phyloP scores from a whole-genome alignment of 1,140 invertebrate species.

The Aricia agestis region DNA sequence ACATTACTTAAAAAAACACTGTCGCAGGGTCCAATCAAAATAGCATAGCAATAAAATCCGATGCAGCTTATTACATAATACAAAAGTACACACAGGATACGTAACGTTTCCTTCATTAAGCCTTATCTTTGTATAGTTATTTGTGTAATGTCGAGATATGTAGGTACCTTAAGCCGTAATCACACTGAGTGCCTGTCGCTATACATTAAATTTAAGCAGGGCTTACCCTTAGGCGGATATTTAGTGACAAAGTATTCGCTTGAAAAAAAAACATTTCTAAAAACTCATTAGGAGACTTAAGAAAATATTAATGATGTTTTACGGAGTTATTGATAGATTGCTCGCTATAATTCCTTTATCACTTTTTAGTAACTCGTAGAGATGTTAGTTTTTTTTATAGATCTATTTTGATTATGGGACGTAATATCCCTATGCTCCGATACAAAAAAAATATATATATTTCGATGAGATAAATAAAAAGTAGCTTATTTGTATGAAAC shows the following conservation, averaged over 20 bases:
- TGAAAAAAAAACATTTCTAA: background rate
- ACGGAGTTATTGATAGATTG: background rate
- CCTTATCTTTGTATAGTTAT: conserved; percentile 22
- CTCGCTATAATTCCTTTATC: background rate
- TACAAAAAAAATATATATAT: too few species aligned
- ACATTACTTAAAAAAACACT: too few species aligned
- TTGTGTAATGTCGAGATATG: conserved; percentile 36
- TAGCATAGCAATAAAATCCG: too few species aligned
- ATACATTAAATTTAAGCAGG: conserved; percentile 58
- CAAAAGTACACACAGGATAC: too few species aligned
- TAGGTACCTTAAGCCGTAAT: conserved; percentile 49
- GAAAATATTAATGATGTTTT: background rate
- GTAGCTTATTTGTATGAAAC: too few species aligned
- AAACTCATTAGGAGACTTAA: background rate
- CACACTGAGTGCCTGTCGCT: conserved; percentile 61
- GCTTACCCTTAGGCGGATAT: conserved; percentile 20
- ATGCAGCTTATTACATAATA: too few species aligned
- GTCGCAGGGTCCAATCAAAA: too few species aligned
- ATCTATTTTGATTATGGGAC: too few species aligned
- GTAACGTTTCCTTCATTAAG: conserved; percentile 9
- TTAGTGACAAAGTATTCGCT: background rate
- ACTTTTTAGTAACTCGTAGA: too few species aligned
- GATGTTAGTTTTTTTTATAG: too few species aligned
- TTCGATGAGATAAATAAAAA: too few species aligned
- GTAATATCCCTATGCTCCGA: too few species aligned